These are phyloP conservation scores for Drosophila buzzatii DNA, from an alignment of 2,888 invertebrate species.

Conservation along the genomic window DNA sequence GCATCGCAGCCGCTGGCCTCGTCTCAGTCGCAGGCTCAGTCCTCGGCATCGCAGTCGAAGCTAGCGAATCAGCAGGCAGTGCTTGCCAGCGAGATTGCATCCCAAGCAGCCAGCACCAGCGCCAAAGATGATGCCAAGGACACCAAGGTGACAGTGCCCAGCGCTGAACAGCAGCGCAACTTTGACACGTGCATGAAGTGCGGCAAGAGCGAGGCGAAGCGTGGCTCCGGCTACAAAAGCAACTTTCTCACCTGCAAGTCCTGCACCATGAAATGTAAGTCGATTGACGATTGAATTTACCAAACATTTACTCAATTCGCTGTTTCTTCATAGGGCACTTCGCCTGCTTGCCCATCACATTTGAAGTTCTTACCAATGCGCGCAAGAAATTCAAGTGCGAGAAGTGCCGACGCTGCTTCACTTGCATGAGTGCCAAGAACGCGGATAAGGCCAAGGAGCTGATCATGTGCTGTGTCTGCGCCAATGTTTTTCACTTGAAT, in stretches of 20 bases:
- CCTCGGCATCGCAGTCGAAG: neutral
- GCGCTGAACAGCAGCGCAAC: constrained; percentile 24
- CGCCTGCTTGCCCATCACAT: constrained; percentile 69
- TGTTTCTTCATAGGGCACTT: constrained; percentile 75
- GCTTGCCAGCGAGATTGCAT: neutral
- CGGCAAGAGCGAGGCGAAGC: constrained; percentile 72
- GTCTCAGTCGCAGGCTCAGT: constrained; percentile 8
- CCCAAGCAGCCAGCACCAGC: neutral
- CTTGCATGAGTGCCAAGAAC: constrained; percentile 47
- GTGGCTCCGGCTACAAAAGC: constrained; percentile 76
- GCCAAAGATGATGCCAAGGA: constrained; percentile 13
- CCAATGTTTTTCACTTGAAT: constrained; percentile 92
- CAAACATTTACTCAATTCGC: neutral
- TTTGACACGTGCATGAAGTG: constrained; percentile 75
- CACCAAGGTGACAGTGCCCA: neutral
- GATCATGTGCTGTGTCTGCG: constrained; percentile 93
- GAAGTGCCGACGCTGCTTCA: constrained; percentile 93
- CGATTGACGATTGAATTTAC: neutral
- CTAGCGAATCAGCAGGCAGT: neutral
- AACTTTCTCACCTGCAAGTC: constrained; percentile 78
- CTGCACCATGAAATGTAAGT: constrained; percentile 75
- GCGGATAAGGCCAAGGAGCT: constrained; percentile 87
- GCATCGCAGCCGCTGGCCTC: constrained; percentile 3
- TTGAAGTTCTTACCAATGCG: constrained; percentile 71
- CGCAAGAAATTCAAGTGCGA: constrained; percentile 92